phyloP scores from a whole-genome alignment of 92 coral and sea anemone genomes.

The Muricea muricata region DNA sequence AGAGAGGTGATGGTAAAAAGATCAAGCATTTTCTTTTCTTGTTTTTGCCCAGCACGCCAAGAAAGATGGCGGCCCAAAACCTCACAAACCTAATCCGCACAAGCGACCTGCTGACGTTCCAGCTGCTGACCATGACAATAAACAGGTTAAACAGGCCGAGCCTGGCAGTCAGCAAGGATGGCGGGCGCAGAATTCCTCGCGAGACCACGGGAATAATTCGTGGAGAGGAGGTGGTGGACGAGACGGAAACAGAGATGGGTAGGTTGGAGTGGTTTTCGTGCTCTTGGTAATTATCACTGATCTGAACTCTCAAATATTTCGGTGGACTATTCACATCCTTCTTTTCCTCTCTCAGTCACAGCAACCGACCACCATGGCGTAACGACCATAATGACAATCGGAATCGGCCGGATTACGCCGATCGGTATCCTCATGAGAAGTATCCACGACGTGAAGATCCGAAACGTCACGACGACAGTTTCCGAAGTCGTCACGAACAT shows the following conservation, averaged over 20 bases:
- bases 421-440: constrained; percentile 63
- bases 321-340: no score
- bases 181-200: background rate
- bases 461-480: constrained; percentile 63
- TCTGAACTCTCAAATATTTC: no score
- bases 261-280: no score
- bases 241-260: constrained; percentile 24
- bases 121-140: constrained; percentile 27
- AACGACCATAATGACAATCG: constrained; percentile 25
- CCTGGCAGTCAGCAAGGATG: constrained; percentile 7
- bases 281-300: no score
- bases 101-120: constrained; percentile 24
- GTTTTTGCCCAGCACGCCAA: background rate
- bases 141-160: constrained; percentile 5
- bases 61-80: constrained; percentile 1
- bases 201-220: constrained; percentile 17
- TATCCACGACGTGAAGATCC: constrained; percentile 66
- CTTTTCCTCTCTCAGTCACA: background rate
- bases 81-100: background rate
- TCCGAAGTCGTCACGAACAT: constrained; percentile 12
- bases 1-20: no score
- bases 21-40: no score
- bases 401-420: background rate
- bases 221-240: constrained; percentile 36
- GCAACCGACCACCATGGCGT: constrained; percentile 17